These are phyloP conservation scores for Rhynchotus rufescens DNA, from an alignment of 2,797 vertebrate genomes.

Conservation along the genomic window DNA sequence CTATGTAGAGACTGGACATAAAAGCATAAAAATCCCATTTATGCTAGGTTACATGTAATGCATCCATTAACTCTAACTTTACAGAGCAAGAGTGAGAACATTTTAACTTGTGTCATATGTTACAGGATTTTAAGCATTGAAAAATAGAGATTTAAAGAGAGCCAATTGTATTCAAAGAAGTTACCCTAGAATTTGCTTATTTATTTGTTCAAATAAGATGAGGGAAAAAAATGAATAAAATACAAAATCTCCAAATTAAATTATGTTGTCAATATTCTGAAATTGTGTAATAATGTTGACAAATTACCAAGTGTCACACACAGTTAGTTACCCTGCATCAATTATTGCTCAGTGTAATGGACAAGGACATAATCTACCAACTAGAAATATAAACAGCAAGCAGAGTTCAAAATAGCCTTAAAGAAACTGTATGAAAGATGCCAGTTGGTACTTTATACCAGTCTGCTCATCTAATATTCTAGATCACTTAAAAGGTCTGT, in stretches of 20 bases:
- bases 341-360: neutral
- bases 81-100: neutral
- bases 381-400: conserved; percentile 4
- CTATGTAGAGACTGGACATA: neutral
- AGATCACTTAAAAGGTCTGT: neutral
- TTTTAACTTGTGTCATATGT: neutral
- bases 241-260: neutral
- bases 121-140: neutral
- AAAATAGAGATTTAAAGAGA: neutral
- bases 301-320: neutral
- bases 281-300: neutral
- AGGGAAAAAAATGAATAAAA: neutral
- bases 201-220: neutral
- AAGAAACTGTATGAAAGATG: neutral
- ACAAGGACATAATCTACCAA: neutral
- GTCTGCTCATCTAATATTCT: conserved; percentile 28
- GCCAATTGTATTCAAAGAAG: neutral
- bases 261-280: neutral
- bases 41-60: neutral
- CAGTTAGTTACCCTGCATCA: neutral
- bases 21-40: neutral
- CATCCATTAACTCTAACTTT: neutral
- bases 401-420: conserved; percentile 15
- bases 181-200: neutral
- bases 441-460: neutral